Evolutionary conservation across 2,113 vertebrate species (phyloP), one percentile per base, ranked within the genome.

Genomic region (Pholis gunnellus): DNA sequence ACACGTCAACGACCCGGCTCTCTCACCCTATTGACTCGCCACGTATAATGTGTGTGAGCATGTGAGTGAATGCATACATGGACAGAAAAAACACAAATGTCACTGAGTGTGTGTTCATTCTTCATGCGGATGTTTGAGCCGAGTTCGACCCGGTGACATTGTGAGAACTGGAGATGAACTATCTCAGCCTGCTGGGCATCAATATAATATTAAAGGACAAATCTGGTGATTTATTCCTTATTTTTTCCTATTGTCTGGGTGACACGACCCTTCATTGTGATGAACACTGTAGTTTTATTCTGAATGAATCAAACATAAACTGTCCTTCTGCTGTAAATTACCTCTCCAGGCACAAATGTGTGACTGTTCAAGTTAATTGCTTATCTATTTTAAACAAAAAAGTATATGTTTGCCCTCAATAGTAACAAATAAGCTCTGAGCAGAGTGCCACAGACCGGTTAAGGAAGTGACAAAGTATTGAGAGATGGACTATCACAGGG

Each of bases 1-100:
- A 90, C 89, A 82, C 63, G 38, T 89, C 88, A 90, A 88, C 87
- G 76, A 76, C 56, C 50, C 36, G 38, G 56, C 87, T 90, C 82
- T 87, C 84, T 89, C 85, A 77, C 81, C 82, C 82, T 71, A 86
- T 89, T 59, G 89, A 93, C 90, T 75, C 27, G 9, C 57, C 11
- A 11, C 1, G 9, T 65, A 75, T 89, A 85, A 84, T 69, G 73
- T 78, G 59, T 57, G 79, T 40, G 54, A 1, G 61, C 57, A 18
- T 9, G 34, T 72, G 68, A 68, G 64, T 67, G 31, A 72, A 79
- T 29, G 61, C 44, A 72, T 72, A 60, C 75, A 78, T 54, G 50
- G 15, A 75, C 72, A 82, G 54, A 65, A 57, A 57, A 57, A 72
- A 73, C 56, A 60, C 27, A 81, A 77, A 89, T 69, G 73, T 69